Evolutionary conservation across 92 coral and sea anemone species (phyloP), one percentile per base, ranked within the genome.

Genomic region (Bergia sp.): DNA sequence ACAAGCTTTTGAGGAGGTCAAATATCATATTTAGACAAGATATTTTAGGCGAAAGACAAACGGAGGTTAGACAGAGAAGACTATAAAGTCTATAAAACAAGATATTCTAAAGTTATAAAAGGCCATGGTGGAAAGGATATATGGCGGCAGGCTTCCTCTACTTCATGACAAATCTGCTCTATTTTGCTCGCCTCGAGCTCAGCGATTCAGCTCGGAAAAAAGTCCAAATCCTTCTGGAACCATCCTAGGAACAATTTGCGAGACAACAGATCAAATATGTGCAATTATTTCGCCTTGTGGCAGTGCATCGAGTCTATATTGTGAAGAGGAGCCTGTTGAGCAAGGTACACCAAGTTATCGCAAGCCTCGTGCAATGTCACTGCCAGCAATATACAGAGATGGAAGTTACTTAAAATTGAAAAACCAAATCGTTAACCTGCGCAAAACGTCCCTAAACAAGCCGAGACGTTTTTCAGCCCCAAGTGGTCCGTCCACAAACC

Each of bases 311-410:
- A 82, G 86, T 37, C 61, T 44, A 40, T 88, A n/a, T 44, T 72
- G 47, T 71, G 69, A 73, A 67, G 89, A 90, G 43, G 67, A 61
- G 55, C 50, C 0, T 12, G 80, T 41, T 4, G 74, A 69, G 20
- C 81, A 78, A 15, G 93, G 84, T 1, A 84, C 81, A 29, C 67
- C 38, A 5, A 61, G 41, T 40, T 85, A 61, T 39, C 89, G 91
- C 15, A 90, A 88, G 64, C 91, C 93, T 44, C 81, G 97, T 29
- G 94, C 97, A 0, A 85, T 91, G 81, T 94, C 97, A 0, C 87
- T 94, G 55, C 97, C 97, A 7, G 92, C 95, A 38, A 90, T 94
- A 49, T 94, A 94, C 80, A 87, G 97, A 72, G 97, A 94, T 84
- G 97, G 97, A 75, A 93, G 95, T 44, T 94, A 94, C 82, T 79